Evolutionary conservation across 1,140 invertebrate genomes (phyloP).

Genomic region (Aphaenogaster ashmeadi): DNA sequence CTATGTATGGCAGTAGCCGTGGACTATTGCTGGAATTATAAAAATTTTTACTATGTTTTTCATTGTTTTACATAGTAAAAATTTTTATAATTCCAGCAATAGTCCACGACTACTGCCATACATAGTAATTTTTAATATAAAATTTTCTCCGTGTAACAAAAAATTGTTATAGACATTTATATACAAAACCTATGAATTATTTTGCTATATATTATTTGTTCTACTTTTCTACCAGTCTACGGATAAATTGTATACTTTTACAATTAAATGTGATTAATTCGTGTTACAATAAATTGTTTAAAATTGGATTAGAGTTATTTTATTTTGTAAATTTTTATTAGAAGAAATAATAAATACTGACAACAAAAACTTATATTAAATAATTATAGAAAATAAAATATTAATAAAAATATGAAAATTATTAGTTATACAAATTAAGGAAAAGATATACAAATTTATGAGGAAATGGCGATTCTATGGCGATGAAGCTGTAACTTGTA

Average conservation of each 20-base stretch:
- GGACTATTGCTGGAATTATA: too few relatives aligned
- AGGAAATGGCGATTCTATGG: not conserved
- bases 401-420: constrained; percentile 1
- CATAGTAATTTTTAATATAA: too few relatives aligned
- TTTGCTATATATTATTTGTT: not conserved
- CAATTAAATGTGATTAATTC: not conserved
- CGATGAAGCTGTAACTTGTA: not conserved
- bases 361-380: constrained; percentile 5
- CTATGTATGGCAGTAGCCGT: too few relatives aligned
- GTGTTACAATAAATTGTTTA: not conserved
- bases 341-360: not conserved
- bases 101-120: too few relatives aligned
- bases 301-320: not conserved
- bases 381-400: not conserved
- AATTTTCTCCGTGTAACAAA: too few relatives aligned
- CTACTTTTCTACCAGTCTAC: not conserved
- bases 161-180: not conserved
- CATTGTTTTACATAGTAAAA: too few relatives aligned
- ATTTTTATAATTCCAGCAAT: too few relatives aligned
- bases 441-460: not conserved
- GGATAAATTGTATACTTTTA: not conserved
- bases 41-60: too few relatives aligned
- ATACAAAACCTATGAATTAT: not conserved
- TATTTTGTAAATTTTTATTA: not conserved
- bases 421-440: not conserved